Base-by-base conservation (phyloP, 2,113 vertebrate species). In the Polypterus senegalus region DNA sequence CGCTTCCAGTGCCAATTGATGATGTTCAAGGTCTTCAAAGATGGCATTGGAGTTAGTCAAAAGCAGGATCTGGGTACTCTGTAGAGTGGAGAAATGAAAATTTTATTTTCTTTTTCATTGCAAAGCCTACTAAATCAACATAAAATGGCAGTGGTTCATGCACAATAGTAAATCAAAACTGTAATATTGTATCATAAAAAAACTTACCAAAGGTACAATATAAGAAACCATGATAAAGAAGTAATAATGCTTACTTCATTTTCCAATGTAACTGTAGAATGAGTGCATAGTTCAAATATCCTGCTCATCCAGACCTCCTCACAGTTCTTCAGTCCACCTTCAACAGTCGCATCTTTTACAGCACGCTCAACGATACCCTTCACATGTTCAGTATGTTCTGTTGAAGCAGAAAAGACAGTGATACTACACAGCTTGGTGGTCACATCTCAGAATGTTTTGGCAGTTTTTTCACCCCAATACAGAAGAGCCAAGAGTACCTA, bases 11-110 rank as follows among this genome's bases (percentile, higher is more conserved):
- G 62, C 49, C 59, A 68, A 9, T 49, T 68, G 67, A 10, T 68
- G 67, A 58, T 68, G 67, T 48, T 68, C 63, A 8, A 68, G 60
- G 11, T 68, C 67, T 52, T 68, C 67, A 56, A 68, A 65, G 49
- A 68, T 45, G 49, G 63, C 46, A 27, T 68, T 63, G 48, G 63
- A 44, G 4, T 61, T 54, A 54, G 11, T 68, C 56, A 68, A 9
- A 4, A 68, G 67, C 7, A 49, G 46, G 54, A 65, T 44, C 52
- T 49, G 53, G 53, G 59, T 63, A 62, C 46, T 52, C 9, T 62
- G 3, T 49, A 3, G 52, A 61, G 52, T 27, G 27, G 27, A 27
- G 27, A 27, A 27, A 2, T 27, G 27, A 27, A 27, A 27, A 27
- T 27, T 2, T 27, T 27, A 27, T 27, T 27, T 27, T 27, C 27